phyloP scores from a whole-genome alignment of 2,113 vertebrate genomes.

The Myotis brandtii region DNA sequence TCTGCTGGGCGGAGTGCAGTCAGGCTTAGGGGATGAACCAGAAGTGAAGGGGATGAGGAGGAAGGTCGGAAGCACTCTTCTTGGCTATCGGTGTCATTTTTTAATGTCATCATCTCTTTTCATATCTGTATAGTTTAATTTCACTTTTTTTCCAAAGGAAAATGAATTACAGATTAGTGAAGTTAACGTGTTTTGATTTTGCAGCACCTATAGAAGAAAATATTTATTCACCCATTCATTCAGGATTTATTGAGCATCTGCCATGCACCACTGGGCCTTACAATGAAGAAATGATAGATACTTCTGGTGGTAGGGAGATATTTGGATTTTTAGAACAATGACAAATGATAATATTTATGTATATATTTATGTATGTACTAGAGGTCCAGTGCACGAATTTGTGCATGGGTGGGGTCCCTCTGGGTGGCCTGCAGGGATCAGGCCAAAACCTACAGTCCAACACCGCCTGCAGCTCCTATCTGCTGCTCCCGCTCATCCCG shows the following conservation, averaged over 20 bases:
- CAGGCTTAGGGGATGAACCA: not conserved
- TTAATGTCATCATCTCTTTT: not conserved
- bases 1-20: not conserved
- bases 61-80: not conserved
- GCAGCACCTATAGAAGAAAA: not conserved
- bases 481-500: too few species aligned
- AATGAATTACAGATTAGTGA: not conserved
- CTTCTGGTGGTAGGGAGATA: not conserved
- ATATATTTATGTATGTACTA: not conserved
- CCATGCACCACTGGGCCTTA: not conserved
- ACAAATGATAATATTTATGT: not conserved
- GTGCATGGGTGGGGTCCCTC: too few species aligned
- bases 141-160: not conserved
- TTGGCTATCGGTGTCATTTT: not conserved
- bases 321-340: not conserved
- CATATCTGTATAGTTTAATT: not conserved
- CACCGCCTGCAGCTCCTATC: too few species aligned
- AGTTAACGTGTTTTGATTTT: not conserved
- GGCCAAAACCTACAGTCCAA: too few species aligned
- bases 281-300: not conserved
- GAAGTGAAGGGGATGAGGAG: not conserved
- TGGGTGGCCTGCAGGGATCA: too few species aligned
- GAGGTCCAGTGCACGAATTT: too few species aligned
- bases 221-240: not conserved
- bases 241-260: not conserved